phyloP scores from a whole-genome alignment of 2,888 invertebrate species.

The Leptinotarsa tumamoca region DNA sequence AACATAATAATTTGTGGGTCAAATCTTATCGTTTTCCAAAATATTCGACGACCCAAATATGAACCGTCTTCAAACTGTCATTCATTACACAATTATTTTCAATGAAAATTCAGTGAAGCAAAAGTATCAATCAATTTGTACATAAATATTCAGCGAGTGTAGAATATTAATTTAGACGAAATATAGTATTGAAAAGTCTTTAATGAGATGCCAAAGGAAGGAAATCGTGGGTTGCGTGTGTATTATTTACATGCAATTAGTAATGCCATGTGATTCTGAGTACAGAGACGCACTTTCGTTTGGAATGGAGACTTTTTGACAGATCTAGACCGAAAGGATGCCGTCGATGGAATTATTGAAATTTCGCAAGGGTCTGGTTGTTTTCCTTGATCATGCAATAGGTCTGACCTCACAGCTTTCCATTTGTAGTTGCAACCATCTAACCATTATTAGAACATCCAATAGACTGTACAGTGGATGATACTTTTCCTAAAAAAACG shows the following conservation, averaged over 20 bases:
- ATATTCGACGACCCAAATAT: neutral
- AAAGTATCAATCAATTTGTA: neutral
- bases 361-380: no score
- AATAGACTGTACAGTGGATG: no score
- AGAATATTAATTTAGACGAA: slow-evolving; percentile 1
- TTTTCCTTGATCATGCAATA: no score
- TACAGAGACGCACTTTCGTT: neutral
- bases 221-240: slow-evolving; percentile 5
- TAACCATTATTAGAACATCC: no score
- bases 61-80: neutral
- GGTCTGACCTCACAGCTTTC: no score
- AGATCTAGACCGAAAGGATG: no score
- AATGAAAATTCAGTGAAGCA: slow-evolving; percentile 2
- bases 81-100: neutral
- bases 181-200: slow-evolving; percentile 3
- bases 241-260: slow-evolving; percentile 14
- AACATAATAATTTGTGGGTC: no score
- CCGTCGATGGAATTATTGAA: no score
- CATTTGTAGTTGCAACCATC: no score
- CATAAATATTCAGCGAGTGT: neutral
- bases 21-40: no score
- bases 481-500: no score
- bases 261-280: neutral
- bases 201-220: slow-evolving; percentile 16
- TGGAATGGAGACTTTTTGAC: neutral